A percentile compares a stretch with the other conserved stretches of the same genome.
Conservation (phyloP, 2,888 invertebrate genomes). For the Phalangium opilio region DNA sequence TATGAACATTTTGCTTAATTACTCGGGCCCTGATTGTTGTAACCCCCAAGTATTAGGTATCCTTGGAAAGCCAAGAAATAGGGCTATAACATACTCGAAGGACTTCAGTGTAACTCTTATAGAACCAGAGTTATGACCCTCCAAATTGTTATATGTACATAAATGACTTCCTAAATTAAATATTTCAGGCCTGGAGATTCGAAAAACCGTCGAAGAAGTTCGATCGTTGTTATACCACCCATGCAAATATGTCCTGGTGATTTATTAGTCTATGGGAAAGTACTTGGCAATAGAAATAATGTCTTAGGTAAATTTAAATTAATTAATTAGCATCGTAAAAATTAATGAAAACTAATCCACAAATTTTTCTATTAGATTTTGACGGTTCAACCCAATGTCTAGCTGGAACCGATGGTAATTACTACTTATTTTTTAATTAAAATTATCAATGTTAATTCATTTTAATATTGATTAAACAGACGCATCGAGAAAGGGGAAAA, state of each 20-base stretch:
- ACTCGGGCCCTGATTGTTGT: too few relatives aligned
- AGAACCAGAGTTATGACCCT: too few relatives aligned
- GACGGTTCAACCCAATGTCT: constrained; percentile 29
- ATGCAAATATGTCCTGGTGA: constrained; percentile 37
- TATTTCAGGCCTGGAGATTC: constrained; percentile 21
- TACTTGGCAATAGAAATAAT: constrained; percentile 32
- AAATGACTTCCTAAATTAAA: too few relatives aligned
- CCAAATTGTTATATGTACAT: too few relatives aligned
- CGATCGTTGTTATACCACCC: constrained; percentile 35
- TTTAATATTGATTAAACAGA: constrained; percentile 23
- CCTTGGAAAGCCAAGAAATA: too few relatives aligned
- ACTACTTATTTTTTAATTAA: background rate
- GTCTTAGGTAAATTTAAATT: constrained; percentile 25
- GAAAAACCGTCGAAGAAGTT: constrained; percentile 31
- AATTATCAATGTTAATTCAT: background rate
- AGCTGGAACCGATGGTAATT: constrained; percentile 23
- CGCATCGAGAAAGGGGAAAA: constrained; percentile 31
- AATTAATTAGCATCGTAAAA: background rate
- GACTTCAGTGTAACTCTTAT: too few relatives aligned
- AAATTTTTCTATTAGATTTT: constrained; percentile 22
- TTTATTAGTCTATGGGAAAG: constrained; percentile 35
- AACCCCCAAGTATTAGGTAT: too few relatives aligned
- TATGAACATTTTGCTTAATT: too few relatives aligned
- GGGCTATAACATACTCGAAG: too few relatives aligned
- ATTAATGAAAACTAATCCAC: background rate